A percentile compares a stretch with the other conserved stretches of the same genome.
phyloP scores from a whole-genome alignment of 2,113 vertebrate genomes.

The Xiphophorus maculatus region DNA sequence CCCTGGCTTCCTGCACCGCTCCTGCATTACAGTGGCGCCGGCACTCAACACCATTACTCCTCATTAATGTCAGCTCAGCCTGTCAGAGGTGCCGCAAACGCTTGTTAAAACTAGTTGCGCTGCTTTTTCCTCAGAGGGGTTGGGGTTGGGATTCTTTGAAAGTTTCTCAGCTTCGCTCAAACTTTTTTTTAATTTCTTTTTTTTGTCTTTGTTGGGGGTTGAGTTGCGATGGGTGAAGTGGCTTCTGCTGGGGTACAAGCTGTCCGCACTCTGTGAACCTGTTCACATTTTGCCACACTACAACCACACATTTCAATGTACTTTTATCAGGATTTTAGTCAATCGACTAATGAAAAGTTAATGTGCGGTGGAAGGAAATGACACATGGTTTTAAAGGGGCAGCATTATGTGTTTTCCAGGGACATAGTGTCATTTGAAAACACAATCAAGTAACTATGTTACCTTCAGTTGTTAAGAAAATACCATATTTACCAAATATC shows the following conservation, averaged over 20 bases:
- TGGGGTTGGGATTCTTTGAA: constrained; percentile 30
- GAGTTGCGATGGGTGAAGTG: constrained; percentile 26
- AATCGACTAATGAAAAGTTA: background rate
- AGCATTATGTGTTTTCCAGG: no score
- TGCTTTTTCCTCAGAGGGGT: constrained; percentile 26
- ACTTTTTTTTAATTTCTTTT: background rate
- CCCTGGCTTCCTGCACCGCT: constrained; percentile 27
- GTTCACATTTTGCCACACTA: no score
- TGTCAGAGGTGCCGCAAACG: constrained; percentile 54
- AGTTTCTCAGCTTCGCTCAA: constrained; percentile 6
- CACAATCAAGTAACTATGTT: no score
- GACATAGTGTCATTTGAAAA: no score
- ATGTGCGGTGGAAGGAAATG: background rate
- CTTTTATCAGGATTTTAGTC: background rate
- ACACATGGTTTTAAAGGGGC: background rate
- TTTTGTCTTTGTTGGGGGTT: constrained; percentile 3
- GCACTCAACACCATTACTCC: constrained; percentile 69
- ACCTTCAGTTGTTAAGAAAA: no score
- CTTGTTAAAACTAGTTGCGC: constrained; percentile 53
- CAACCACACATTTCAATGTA: background rate
- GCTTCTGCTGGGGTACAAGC: background rate
- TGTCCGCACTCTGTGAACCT: background rate
- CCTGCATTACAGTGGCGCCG: background rate
- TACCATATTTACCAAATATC: no score
- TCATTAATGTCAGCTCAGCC: constrained; percentile 66